Conservation (phyloP, 1,140 invertebrate genomes). For the Vollenhovia emeryi region DNA sequence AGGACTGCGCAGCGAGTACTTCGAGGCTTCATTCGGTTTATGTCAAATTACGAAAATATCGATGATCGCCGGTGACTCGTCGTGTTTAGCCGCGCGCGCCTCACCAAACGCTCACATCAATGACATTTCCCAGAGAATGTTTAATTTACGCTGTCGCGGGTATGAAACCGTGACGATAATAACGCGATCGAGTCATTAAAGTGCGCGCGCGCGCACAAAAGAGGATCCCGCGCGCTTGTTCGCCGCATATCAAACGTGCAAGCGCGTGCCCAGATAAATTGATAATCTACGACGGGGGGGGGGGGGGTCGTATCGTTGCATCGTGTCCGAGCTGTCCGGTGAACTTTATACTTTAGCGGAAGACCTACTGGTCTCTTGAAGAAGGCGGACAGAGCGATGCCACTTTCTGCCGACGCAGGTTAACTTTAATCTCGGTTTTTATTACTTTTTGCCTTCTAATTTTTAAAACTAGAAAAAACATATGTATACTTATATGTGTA, state of each 20-base stretch:
- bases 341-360: no score
- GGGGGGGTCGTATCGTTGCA: not conserved
- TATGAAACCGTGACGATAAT: conserved; percentile 17
- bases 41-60: not conserved
- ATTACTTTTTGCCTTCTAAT: no score
- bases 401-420: no score
- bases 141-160: not conserved
- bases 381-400: no score
- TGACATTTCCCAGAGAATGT: not conserved
- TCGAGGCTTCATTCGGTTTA: not conserved
- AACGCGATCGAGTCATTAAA: conserved; percentile 11
- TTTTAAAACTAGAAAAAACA: no score
- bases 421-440: no score
- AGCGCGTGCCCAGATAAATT: conserved; percentile 38
- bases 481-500: no score
- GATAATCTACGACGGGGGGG: conserved; percentile 24
- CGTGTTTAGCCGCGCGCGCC: not conserved
- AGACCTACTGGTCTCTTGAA: no score
- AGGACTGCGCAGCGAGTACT: not conserved
- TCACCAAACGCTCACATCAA: not conserved
- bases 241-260: conserved; percentile 16
- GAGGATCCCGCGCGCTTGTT: not conserved
- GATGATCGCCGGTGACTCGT: not conserved
- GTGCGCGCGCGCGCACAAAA: not conserved
- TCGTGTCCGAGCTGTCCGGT: not conserved